Evolutionary conservation across 2,888 invertebrate genomes (phyloP).

Genomic region (Marasmarcha lunaedactyla): DNA sequence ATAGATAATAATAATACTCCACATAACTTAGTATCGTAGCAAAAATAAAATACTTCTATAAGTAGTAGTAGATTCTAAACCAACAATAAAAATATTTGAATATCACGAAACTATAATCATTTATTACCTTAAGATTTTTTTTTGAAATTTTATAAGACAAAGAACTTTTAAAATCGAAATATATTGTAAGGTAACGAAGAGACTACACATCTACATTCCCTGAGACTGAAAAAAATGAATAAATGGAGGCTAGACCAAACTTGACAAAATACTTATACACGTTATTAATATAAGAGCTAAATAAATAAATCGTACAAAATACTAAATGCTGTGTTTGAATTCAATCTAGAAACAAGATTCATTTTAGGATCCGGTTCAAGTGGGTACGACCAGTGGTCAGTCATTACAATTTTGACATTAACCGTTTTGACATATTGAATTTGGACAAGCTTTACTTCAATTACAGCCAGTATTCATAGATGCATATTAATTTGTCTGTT

Average conservation of each 20-base stretch:
- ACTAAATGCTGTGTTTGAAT: background rate
- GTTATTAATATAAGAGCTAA: conserved; percentile 30
- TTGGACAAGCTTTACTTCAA: too few species aligned
- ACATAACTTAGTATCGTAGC: conserved; percentile 27
- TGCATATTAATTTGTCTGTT: too few species aligned
- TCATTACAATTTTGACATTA: too few species aligned
- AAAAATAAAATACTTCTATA: conserved; percentile 41
- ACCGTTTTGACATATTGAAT: too few species aligned
- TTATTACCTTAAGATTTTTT: conserved; percentile 57
- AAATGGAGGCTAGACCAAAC: conserved; percentile 56
- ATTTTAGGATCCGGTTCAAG: background rate
- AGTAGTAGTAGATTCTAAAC: conserved; percentile 32
- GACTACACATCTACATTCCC: conserved; percentile 69
- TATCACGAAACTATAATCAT: conserved; percentile 24
- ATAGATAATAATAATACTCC: conserved; percentile 33
- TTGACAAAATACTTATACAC: conserved; percentile 25
- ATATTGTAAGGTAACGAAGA: conserved; percentile 66
- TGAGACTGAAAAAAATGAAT: conserved; percentile 55
- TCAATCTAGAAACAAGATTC: background rate
- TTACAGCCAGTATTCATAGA: too few species aligned
- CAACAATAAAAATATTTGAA: conserved; percentile 12
- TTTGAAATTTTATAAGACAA: conserved; percentile 43
- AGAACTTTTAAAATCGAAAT: conserved; percentile 33
- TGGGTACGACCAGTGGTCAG: too few species aligned
- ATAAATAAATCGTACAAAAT: conserved; percentile 19